phyloP scores from a whole-genome alignment of 2,888 invertebrate genomes.

The Cryptus viduatorius region DNA sequence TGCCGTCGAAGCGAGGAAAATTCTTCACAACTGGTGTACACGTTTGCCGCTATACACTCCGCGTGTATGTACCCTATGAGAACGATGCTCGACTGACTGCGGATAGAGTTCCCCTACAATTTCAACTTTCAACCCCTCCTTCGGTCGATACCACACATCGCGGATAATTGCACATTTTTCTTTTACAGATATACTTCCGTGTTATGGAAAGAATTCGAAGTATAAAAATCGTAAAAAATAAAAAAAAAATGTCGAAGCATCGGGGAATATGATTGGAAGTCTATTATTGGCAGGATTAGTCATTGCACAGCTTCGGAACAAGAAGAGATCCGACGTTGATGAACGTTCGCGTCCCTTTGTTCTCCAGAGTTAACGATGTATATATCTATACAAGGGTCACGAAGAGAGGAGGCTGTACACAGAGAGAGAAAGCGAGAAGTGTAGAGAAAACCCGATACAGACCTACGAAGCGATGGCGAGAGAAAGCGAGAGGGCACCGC shows the following conservation, averaged over 20 bases:
- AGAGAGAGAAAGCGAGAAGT: slow-evolving; percentile 43
- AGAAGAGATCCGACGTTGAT: slow-evolving; percentile 52
- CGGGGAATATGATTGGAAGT: slow-evolving; percentile 71
- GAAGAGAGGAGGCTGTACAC: slow-evolving; percentile 74
- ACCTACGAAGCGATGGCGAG: background rate
- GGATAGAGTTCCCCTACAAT: background rate
- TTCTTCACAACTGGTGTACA: slow-evolving; percentile 23
- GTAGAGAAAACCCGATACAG: slow-evolving; percentile 10
- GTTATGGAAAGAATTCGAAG: background rate
- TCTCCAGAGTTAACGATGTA: too few relatives aligned
- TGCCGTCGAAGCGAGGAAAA: slow-evolving; percentile 66
- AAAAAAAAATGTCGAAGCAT: background rate
- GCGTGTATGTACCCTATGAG: slow-evolving; percentile 43
- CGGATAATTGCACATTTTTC: slow-evolving; percentile 49
- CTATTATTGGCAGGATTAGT: slow-evolving; percentile 81
- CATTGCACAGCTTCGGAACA: slow-evolving; percentile 72
- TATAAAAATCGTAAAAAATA: background rate
- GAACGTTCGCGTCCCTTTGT: background rate
- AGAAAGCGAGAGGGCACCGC: slow-evolving; percentile 33
- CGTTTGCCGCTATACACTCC: slow-evolving; percentile 13
- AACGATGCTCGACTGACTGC: slow-evolving; percentile 59
- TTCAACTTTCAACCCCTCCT: slow-evolving; percentile 5
- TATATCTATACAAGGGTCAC: slow-evolving; percentile 77
- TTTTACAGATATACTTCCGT: background rate
- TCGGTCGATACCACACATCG: slow-evolving; percentile 6